Evolutionary conservation across 2,888 invertebrate species (phyloP), one percentile per base, ranked within the genome.

Genomic region (Platycnemis pennipes): DNA sequence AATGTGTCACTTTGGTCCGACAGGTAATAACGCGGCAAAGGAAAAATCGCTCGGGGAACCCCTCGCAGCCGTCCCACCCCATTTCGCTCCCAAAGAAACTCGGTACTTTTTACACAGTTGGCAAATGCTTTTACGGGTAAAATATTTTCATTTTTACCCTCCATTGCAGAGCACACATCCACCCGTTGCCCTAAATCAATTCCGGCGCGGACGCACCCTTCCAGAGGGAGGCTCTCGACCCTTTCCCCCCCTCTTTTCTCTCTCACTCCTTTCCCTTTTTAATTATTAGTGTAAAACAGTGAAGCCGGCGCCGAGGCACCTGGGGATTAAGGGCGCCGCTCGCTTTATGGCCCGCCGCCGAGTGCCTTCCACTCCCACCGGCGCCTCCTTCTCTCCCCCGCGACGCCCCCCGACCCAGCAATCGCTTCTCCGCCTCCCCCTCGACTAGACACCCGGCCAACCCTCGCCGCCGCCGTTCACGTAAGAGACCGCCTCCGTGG

Each of bases 241-340:
- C 31, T 13, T 37, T 16, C 37, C 77, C 31, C 1, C 69, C 69
- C 31, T 2, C 69, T 1, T 37, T 37, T 5, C 77, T 37, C 77
- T 13, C 77, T 77, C 77, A 7, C 77, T 77, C 77, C 77, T 77
- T 77, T 77, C 77, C 77, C 77, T 77, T 91, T 91, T 91, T 91
- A 91, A 91, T 91, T 63, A 91, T 91, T 91, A 91, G 91, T 91
- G 91, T 91, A 91, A 91, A 91, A 91, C 91, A 91, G 63, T 91
- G 89, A 56, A 63, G 56, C 89, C 42, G 56, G 56, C 56, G 56
- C 46, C 56, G 69, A 44, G 91, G 91, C 91, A 91, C 91, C 91
- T 91, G 91, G 63, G 91, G 63, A 91, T 91, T 91, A 91, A 77
- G 91, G 63, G 63, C 53, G 56, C 69, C 53, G 56, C 89, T 89